These are phyloP conservation scores for Tuta absoluta DNA, from an alignment of 2,888 invertebrate genomes.

Conservation along the genomic window DNA sequence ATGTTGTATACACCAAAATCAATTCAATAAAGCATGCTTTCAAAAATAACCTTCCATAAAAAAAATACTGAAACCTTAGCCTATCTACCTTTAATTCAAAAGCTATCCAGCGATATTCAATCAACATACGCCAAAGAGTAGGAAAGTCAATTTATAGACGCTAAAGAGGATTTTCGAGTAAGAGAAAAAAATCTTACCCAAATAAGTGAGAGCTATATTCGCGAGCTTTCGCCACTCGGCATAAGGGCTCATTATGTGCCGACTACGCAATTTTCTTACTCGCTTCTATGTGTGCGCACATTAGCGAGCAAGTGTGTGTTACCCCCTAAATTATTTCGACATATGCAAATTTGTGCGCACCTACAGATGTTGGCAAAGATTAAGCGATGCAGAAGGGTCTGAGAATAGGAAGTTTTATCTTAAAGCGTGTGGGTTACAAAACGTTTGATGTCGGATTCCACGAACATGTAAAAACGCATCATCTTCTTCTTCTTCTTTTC, in stretches of 20 bases:
- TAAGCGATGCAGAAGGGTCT: conserved; percentile 36
- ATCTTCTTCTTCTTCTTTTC: no score
- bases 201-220: conserved; percentile 12
- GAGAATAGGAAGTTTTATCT: background rate
- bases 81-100: background rate
- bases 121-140: background rate
- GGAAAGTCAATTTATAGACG: conserved; percentile 4
- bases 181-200: conserved; percentile 1
- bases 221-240: conserved; percentile 7
- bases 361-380: conserved; percentile 69
- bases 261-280: conserved; percentile 39
- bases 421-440: no score
- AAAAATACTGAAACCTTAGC: background rate
- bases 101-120: background rate
- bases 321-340: conserved; percentile 81
- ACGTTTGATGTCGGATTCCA: no score
- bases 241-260: conserved; percentile 25
- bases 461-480: no score
- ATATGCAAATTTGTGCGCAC: conserved; percentile 80
- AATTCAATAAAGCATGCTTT: no score
- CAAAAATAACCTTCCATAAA: no score
- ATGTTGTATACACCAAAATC: no score
- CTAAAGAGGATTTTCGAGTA: conserved; percentile 11
- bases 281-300: conserved; percentile 45
- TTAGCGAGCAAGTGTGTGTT: conserved; percentile 67